phyloP scores from a whole-genome alignment of 2,797 vertebrate genomes.

The Cirrhinus mrigala region DNA sequence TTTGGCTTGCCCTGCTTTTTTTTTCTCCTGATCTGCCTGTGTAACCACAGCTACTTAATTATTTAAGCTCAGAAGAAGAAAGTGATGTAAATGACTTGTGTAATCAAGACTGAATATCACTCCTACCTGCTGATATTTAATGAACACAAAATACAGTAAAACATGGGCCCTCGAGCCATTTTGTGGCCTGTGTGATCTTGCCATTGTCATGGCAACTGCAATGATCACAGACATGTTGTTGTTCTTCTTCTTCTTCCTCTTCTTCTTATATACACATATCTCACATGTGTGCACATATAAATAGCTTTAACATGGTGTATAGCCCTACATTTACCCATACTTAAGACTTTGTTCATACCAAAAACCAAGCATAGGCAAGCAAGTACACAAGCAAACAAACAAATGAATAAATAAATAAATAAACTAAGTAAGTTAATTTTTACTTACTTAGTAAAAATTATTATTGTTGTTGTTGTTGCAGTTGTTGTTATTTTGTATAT shows the following conservation, averaged over 20 bases:
- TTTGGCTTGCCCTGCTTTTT: constrained; percentile 24
- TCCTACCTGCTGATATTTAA: constrained; percentile 27
- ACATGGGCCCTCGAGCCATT: background rate
- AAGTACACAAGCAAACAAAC: no score
- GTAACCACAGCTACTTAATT: constrained; percentile 23
- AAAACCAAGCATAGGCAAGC: background rate
- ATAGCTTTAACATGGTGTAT: background rate
- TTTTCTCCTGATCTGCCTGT: constrained; percentile 19
- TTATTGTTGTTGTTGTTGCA: no score
- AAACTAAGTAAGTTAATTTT: no score
- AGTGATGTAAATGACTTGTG: constrained; percentile 37
- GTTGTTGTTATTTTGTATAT: no score
- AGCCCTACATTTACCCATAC: background rate
- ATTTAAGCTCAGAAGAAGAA: constrained; percentile 33
- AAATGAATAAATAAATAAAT: no score
- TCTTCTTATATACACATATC: background rate
- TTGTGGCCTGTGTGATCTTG: constrained; percentile 4
- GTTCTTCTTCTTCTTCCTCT: background rate
- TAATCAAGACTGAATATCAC: constrained; percentile 28
- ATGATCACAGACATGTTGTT: background rate
- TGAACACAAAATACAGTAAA: constrained; percentile 16
- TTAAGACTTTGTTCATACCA: background rate
- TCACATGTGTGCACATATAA: background rate
- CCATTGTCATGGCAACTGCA: constrained; percentile 10
- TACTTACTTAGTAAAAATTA: no score